These are phyloP conservation scores for Venusia cambrica DNA, from an alignment of 2,888 invertebrate genomes.

Conservation along the genomic window DNA sequence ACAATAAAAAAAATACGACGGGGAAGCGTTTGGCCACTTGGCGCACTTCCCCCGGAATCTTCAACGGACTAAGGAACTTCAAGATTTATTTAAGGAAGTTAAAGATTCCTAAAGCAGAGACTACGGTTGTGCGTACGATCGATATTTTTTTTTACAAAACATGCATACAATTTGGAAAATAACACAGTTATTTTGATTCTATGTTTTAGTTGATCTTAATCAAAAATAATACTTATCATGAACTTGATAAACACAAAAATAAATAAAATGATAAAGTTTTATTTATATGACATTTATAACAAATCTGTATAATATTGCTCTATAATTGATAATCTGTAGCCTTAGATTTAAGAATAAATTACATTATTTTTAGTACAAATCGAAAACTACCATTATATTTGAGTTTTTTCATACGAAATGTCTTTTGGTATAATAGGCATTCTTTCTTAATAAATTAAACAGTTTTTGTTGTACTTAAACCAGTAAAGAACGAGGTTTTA, in stretches of 20 bases:
- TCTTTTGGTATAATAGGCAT: constrained; percentile 12
- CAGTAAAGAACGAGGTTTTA: constrained; percentile 15
- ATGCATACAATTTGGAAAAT: too few species aligned
- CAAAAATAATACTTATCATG: constrained; percentile 25
- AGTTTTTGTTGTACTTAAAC: constrained; percentile 22
- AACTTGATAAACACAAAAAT: constrained; percentile 21
- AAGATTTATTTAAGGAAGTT: too few species aligned
- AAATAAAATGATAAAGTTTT: constrained; percentile 7
- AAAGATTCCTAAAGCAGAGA: too few species aligned
- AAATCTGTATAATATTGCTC: constrained; percentile 18
- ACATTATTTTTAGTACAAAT: constrained; percentile 9
- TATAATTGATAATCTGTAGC: constrained; percentile 5
- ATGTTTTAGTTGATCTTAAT: constrained; percentile 10
- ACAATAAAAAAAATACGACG: too few species aligned
- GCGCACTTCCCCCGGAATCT: too few species aligned
- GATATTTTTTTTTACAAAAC: too few species aligned
- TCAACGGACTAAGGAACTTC: too few species aligned
- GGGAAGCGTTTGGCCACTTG: too few species aligned
- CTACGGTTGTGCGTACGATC: too few species aligned
- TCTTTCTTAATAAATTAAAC: constrained; percentile 14
- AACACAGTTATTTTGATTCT: too few species aligned
- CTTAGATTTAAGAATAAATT: constrained; percentile 5
- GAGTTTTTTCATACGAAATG: constrained; percentile 11
- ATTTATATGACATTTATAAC: constrained; percentile 7
- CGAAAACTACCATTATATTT: constrained; percentile 1